Base-by-base conservation (phyloP, 2,888 invertebrate genomes). In the Sepioteuthis lessoniana region DNA sequence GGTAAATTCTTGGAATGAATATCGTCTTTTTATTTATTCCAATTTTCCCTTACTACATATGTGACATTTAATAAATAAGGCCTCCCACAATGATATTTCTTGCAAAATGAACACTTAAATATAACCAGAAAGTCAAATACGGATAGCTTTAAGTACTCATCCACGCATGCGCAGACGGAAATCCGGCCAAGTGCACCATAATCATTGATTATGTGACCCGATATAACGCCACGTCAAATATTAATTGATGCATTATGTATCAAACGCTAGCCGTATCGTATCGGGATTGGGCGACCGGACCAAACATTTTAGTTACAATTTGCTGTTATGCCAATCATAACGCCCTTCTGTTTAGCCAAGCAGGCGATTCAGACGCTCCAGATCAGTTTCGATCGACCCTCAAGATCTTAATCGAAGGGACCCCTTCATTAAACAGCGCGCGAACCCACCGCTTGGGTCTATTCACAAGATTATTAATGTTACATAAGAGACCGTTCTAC, bases 191-290 rank as follows among this genome's bases (percentile, higher is more conserved):
- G n/a, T 76, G 13, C n/a, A n/a, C 76, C n/a, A 76, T 35, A 76
- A 35, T 35, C 13, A n/a, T 35, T 76, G 76, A 76, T 76, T 76
- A 76, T 76, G 25, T 76, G 76, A 76, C 76, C n/a, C 76, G n/a
- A 35, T 19, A 76, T 76, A 76, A 76, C n/a, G 76, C 76, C 13
- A 76, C 35, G 76, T 76, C 76, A 76, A 76, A 76, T 76, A 76
- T 76, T 76, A 35, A 76, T 76, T n/a, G 76, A 76, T 76, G n/a
- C 76, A 76, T n/a, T 76, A 76, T 76, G 76, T 35, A 76, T 76
- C n/a, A 76, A 76, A 76, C 10, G 76, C 76, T 35, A 13, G 13
- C 16, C 76, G n/a, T n/a, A 35, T 35, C 76, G n/a, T n/a, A n/a
- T 35, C 76, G 76, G 76, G 16, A n/a, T n/a, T n/a, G n/a, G 16